Evolutionary conservation across 2,113 vertebrate genomes (phyloP), one percentile per base, ranked within the genome.

Genomic region (Semicossyphus pulcher): DNA sequence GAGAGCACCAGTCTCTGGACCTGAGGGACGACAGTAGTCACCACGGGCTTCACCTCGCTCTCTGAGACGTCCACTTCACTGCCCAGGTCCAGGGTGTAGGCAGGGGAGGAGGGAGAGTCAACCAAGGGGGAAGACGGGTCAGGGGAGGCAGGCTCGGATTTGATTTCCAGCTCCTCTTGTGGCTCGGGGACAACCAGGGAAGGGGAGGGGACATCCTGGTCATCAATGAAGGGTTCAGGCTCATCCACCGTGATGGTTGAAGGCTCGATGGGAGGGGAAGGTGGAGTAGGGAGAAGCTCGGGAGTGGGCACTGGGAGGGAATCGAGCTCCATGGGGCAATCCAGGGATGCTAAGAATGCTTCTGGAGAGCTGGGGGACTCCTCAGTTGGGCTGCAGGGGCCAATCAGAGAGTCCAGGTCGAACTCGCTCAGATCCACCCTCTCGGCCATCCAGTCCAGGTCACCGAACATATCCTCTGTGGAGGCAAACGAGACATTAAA

Each of bases 381-480:
- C 81, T 96, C 95, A 76, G 34, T 25, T n/a, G 96, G 90, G 85
- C 95, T 92, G 90, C 94, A 96, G 67, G 95, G 86, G 81, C 90
- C 90, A 80, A 97, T 94, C 57, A 98, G 92, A 16, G 94, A 93
- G 88, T 96, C 96, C 65, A 97, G 95, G 84, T 97, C 95, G 59
- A 97, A 94, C 89, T 96, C 96, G 32, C 93, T 96, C 86, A 98
- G 92, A 91, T 97, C 96, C 90, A 97, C 93, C 89, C 95, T 95
- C 92, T 98, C 95, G 66, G 95, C 93, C 97, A 98, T 98, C 97
- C 97, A 99, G 86, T 97, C 96, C 91, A 97, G 94, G 89, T 95
- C 95, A 76, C 88, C 91, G 80, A 97, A 96, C 56, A 89, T 88
- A 80, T 96, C 95, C 89, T 95, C 96, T 97, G 87, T 5, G 62